A percentile compares a stretch with the other conserved stretches of the same genome.
These are phyloP conservation scores for Tachypleus tridentatus DNA, from an alignment of 1,140 invertebrate species.

Conservation along the genomic window DNA sequence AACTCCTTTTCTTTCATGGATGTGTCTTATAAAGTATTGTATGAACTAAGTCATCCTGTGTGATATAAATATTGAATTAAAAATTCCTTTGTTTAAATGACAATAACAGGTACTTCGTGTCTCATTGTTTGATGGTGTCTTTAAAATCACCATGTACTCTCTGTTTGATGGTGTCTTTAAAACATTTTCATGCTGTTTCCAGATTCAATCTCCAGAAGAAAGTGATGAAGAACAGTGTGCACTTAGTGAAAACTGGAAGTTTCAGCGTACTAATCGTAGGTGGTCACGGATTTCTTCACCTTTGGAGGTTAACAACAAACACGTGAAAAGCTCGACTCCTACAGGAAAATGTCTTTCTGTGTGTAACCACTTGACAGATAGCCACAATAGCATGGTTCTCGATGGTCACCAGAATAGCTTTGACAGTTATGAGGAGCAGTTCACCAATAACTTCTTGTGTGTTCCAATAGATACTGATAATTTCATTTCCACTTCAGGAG, in stretches of 20 bases:
- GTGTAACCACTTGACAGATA: conserved; percentile 21
- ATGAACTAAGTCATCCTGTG: too few species aligned
- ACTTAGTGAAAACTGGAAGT: conserved; percentile 87
- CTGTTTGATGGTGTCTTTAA: neutral
- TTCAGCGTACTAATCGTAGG: conserved; percentile 71
- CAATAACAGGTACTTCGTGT: neutral
- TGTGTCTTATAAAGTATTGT: too few species aligned
- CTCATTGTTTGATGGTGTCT: too few species aligned
- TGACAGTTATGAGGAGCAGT: neutral
- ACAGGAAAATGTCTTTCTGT: conserved; percentile 11
- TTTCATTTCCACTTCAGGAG: conserved; percentile 17
- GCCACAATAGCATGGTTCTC: conserved; percentile 34
- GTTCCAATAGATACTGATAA: conserved; percentile 14
- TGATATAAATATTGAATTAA: too few species aligned
- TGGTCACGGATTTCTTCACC: conserved; percentile 60
- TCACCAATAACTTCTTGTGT: neutral
- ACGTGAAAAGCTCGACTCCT: conserved; percentile 17
- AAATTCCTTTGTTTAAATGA: neutral
- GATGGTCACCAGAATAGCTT: conserved; percentile 28
- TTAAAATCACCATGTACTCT: too few species aligned
- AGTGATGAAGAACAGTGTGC: conserved; percentile 79
- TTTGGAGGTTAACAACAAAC: conserved; percentile 11
- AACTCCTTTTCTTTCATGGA: too few species aligned
- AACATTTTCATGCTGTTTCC: conserved; percentile 28
- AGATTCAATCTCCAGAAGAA: conserved; percentile 50